Evolutionary conservation across 2,113 vertebrate species (phyloP), one percentile per base, ranked within the genome.

Genomic region (Boleophthalmus pectinirostris): DNA sequence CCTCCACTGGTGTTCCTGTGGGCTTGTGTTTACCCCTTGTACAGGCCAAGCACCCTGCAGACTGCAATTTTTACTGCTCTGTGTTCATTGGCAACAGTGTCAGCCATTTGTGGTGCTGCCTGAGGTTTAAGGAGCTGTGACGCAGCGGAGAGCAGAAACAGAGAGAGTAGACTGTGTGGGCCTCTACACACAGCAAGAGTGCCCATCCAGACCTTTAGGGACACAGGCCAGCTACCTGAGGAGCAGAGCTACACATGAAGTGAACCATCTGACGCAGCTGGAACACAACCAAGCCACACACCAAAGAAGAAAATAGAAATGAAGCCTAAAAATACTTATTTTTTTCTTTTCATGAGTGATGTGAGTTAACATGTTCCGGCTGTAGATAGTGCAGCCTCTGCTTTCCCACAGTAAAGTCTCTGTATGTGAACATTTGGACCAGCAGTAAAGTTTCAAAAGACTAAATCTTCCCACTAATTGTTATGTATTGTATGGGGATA

Each of bases 31-130:
- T 83, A 87, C 84, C 80, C 56, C 79, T 70, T 68, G 84, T 43
- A 16, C 46, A 16, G 74, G 72, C 77, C 65, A 77, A 81, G 61
- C 82, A 77, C 61, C 61, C 70, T 70, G 81, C 66, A 91, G 89
- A 90, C 89, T 76, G 57, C 68, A 78, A 82, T 78, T 77, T 79
- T 75, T 58, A 69, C 72, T 79, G 76, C 74, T 84, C 77, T 93
- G 91, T 93, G 88, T 89, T 68, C 88, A 85, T 91, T 93, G 91
- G 91, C 91, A 90, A 66, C 67, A 46, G 12, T 23, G 8, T 49
- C 49, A 51, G 79, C 78, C 82, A 66, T 88, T 90, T 92, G 91
- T 91, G 91, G 91, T 83, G 46, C 82, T 73, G 85, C 79, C 84
- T 91, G 91, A 90, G 87, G 90, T 92, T 89, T 85, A 56, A 78